Evolutionary conservation across 64 coral and sea anemone genomes (phyloP), one percentile per base, ranked within the genome.

Genomic region (Anthopleura sola): DNA sequence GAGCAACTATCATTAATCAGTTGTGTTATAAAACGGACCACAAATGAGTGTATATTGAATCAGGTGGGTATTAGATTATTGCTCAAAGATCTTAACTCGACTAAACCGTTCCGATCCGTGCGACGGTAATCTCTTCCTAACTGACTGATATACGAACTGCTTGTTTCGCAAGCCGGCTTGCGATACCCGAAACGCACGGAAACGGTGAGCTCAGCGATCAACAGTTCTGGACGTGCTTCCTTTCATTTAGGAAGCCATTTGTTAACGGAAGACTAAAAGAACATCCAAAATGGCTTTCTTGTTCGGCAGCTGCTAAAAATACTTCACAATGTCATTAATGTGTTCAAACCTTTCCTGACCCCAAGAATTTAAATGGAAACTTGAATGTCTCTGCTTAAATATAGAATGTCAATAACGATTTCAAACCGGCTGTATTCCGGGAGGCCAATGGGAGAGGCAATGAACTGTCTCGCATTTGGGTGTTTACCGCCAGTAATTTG

Each of bases 321-420:
- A 71, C n/a, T 71, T 62, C 58, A n/a, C 28, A 29, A 2, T 71
- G 66, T 71, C 66, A 71, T 71, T 71, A 71, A 71, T 71, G 66
- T 34, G 28, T 34, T 71, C n/a, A 71, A 71, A 71, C 66, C 66
- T 34, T 71, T 71, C 29, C 66, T 71, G 66, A 71, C 66, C 66
- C 34, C 66, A 34, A 71, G 66, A 71, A 71, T 71, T 71, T 71
- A 71, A 71, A 71, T 71, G 66, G 66, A 14, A 71, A 71, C 9
- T 32, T 12, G 66, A 34, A 71, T 16, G 66, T 71, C 28, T 53
- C 1, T 0, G 66, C 26, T 31, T 71, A 71, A 71, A 71, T 32
- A 71, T 71, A 71, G 66, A 71, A 71, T 32, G 34, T 71, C 24
- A 36, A 33, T 71, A 31, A 71, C 66, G 14, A 71, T 53, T 53